A percentile compares a stretch with the other conserved stretches of the same genome.
These are phyloP conservation scores for Meloe dianella DNA, from an alignment of 2,888 invertebrate genomes.

Conservation along the genomic window DNA sequence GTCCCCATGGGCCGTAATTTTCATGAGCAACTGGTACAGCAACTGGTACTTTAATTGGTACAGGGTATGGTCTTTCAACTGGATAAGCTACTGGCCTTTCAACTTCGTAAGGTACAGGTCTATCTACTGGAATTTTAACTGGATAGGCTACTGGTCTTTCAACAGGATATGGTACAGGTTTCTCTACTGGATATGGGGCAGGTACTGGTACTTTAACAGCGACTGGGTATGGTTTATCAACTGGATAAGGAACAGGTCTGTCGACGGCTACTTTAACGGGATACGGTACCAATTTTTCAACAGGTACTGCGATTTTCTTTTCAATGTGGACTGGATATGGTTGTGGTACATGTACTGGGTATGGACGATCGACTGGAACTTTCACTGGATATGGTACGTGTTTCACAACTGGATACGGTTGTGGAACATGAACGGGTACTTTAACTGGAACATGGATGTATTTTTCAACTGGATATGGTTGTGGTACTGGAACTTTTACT, in stretches of 20 bases:
- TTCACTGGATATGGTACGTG: conserved; percentile 75
- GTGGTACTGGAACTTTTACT: conserved; percentile 76
- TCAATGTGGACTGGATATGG: conserved; percentile 73
- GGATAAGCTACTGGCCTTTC: conserved; percentile 71
- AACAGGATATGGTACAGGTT: conserved; percentile 72
- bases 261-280: conserved; percentile 68
- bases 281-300: conserved; percentile 71
- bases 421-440: conserved; percentile 77
- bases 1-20: conserved; percentile 32
- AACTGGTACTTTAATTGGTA: conserved; percentile 71
- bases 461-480: conserved; percentile 80
- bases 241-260: conserved; percentile 63
- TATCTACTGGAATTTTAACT: conserved; percentile 66
- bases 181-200: conserved; percentile 70
- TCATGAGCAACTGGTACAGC: conserved; percentile 45
- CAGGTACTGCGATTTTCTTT: conserved; percentile 72
- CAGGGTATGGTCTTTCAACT: conserved; percentile 61
- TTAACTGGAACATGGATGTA: conserved; percentile 76
- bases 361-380: conserved; percentile 72
- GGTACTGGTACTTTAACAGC: conserved; percentile 69
- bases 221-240: conserved; percentile 57
- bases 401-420: conserved; percentile 74
- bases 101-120: conserved; percentile 63
- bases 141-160: conserved; percentile 61
- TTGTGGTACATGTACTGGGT: conserved; percentile 72